A percentile compares a stretch with the other conserved stretches of the same genome.
phyloP scores from a whole-genome alignment of 2,113 vertebrate species.

The Mastomys natalensis region DNA sequence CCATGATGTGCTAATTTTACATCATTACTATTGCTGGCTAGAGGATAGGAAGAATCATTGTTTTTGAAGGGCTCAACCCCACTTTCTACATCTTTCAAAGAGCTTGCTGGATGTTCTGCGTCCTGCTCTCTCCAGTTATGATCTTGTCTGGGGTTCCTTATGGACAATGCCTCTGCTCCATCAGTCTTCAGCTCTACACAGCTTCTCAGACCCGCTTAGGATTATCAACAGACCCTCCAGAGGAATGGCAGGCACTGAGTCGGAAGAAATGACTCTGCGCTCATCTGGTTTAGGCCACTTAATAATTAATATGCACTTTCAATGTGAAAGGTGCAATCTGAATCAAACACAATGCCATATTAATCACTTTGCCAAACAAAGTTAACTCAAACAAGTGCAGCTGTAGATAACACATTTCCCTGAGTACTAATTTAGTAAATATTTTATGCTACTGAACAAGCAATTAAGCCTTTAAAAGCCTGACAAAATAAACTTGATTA shows the following conservation, averaged over 20 bases:
- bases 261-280: slow-evolving; percentile 29
- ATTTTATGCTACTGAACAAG: slow-evolving; percentile 70
- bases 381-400: slow-evolving; percentile 51
- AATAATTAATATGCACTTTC: slow-evolving; percentile 21
- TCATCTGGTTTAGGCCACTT: slow-evolving; percentile 3
- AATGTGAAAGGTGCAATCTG: not conserved
- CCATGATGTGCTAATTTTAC: not conserved
- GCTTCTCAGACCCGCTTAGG: not conserved
- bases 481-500: slow-evolving; percentile 60
- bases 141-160: not conserved
- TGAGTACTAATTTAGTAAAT: slow-evolving; percentile 59
- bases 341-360: not conserved
- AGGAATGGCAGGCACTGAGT: not conserved
- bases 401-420: slow-evolving; percentile 65
- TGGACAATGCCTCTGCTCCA: not conserved
- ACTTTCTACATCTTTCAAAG: not conserved
- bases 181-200: not conserved
- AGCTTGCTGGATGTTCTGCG: not conserved
- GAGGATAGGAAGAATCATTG: not conserved
- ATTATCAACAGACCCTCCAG: slow-evolving; percentile 49
- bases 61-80: not conserved
- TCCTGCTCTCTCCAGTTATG: not conserved
- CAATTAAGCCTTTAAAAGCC: slow-evolving; percentile 69
- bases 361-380: slow-evolving; percentile 27
- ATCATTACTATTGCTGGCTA: not conserved